phyloP scores from a whole-genome alignment of 2,113 vertebrate species.

The Monarcha castaneiventris region DNA sequence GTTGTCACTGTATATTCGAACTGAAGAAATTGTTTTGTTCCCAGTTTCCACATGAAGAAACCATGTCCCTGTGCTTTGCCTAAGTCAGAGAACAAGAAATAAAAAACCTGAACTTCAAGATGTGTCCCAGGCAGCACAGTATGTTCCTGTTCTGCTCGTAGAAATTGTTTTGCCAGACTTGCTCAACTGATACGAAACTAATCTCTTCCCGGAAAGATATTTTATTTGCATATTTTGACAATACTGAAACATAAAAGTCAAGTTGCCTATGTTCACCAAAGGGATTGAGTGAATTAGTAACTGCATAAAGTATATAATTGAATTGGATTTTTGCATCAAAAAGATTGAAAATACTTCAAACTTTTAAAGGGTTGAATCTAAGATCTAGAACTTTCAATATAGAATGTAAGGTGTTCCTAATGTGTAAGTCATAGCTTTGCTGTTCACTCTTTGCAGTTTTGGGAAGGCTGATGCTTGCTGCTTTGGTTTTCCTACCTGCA shows the following conservation, averaged over 20 bases:
- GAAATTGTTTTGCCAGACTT: constrained; percentile 53
- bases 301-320: not conserved
- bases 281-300: not conserved
- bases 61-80: not conserved
- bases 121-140: not conserved
- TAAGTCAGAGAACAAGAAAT: constrained; percentile 3
- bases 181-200: not conserved
- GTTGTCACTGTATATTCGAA: not conserved
- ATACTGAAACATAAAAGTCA: not conserved
- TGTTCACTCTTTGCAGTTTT: not conserved
- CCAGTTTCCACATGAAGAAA: not conserved
- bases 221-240: constrained; percentile 52
- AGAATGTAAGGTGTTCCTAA: not conserved
- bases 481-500: not conserved
- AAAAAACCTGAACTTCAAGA: constrained; percentile 51
- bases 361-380: not conserved
- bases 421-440: not conserved
- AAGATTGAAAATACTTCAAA: not conserved
- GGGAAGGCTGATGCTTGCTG: not conserved
- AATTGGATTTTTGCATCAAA: not conserved
- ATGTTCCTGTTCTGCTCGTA: not conserved
- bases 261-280: not conserved
- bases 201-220: constrained; percentile 5
- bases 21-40: not conserved
- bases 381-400: not conserved